Evolutionary conservation across 2,888 invertebrate genomes (phyloP).

Genomic region (Diaperis boleti): DNA sequence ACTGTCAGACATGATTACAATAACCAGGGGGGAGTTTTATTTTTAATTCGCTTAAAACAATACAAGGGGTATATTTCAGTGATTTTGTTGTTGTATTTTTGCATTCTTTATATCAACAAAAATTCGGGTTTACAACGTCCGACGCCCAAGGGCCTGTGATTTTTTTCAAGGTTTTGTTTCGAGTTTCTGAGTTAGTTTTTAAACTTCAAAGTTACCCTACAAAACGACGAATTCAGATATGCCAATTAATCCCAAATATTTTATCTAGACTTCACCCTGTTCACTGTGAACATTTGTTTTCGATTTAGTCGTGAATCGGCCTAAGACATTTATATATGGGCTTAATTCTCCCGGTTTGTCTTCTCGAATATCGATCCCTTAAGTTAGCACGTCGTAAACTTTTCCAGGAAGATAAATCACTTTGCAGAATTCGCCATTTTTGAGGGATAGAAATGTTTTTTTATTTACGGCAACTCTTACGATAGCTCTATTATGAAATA

Average conservation of each 20-base stretch:
- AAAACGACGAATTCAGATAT: no score
- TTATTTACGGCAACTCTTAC: conserved; percentile 10
- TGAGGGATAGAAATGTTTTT: conserved; percentile 23
- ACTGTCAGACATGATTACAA: conserved; percentile 4
- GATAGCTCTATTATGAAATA: conserved; percentile 17
- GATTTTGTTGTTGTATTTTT: no score
- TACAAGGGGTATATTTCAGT: neutral
- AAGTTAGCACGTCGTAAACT: conserved; percentile 31
- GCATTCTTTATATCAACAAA: no score
- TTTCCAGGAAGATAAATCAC: conserved; percentile 32
- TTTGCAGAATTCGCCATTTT: conserved; percentile 24
- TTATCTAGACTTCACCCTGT: no score
- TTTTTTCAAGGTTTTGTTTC: no score
- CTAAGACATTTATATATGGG: conserved; percentile 14
- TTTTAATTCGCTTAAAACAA: neutral
- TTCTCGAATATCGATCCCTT: conserved; percentile 18
- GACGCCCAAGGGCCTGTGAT: no score
- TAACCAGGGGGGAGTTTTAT: conserved; percentile 4
- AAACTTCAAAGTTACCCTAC: no score
- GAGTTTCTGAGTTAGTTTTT: no score
- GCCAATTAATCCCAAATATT: no score
- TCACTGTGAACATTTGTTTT: neutral
- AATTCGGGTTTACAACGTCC: no score
- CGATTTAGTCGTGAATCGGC: conserved; percentile 4
- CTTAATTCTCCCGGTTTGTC: conserved; percentile 25